Evolutionary conservation across 2,888 invertebrate species (phyloP), one percentile per base, ranked within the genome.

Genomic region (Oscheius myriophilus): DNA sequence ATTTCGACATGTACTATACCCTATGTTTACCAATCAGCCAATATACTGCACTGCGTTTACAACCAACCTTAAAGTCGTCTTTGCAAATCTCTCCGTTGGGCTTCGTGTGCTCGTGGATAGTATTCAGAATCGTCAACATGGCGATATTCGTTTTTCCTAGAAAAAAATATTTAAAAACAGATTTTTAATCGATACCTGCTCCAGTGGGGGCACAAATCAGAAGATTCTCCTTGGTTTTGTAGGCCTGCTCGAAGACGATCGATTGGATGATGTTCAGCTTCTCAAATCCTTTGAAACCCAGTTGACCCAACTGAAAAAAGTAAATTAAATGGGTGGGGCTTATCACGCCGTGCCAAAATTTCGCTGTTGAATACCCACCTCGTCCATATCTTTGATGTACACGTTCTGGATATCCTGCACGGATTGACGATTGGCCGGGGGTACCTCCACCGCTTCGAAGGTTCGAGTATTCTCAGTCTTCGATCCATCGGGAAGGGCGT

Each of bases 191-290:
- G 43, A 16, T 18, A 75, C 82, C 98, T 0, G 97, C 96, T 4
- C 98, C 98, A 0, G 98, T 99, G 0, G 98, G 98, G 0, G 98
- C 98, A 88, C 97, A 97, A 67, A 99, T 94, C 62, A 99, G 88
- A 82, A 99, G 90, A 88, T 99, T 99, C 87, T 98, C 95, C 87
- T 96, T 96, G 1, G 93, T 94, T 82, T 93, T 92, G 89, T 97
- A 98, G 0, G 98, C 98, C 0, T 94, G 92, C 71, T 94, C 92
- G 87, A 92, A 98, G 0, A 99, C 97, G 54, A 96, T 92, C 0
- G 94, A 93, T 87, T 99, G 98, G 80, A 99, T 96, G 65, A 92
- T 90, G 88, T 99, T 99, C 43, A 99, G 89, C 62, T 91, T 90
- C 86, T 92, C 92, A 63, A 93, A 92, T 80, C 93, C 93, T 82